Conservation (phyloP, 2,113 vertebrate genomes). For the Cisticola juncidis region DNA sequence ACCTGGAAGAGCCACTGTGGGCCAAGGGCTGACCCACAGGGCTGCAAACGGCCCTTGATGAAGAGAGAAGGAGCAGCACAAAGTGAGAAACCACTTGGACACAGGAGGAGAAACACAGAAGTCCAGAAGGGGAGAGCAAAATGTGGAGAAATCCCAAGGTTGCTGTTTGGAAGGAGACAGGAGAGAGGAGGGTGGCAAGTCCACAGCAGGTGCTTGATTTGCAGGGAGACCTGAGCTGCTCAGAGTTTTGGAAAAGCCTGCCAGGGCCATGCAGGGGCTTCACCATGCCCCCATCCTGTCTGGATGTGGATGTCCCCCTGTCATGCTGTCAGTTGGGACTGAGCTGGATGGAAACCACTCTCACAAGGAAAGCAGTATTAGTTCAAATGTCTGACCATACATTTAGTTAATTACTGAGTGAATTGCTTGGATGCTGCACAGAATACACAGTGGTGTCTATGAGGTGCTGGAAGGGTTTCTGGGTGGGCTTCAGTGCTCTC, state of each 20-base stretch:
- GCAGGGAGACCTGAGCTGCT: neutral
- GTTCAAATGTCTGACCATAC: neutral
- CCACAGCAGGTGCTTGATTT: neutral
- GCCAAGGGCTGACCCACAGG: neutral
- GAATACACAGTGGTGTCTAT: slow-evolving; percentile 42
- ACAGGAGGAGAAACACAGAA: neutral
- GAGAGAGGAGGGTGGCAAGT: neutral
- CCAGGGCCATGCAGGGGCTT: neutral
- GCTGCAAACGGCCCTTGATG: neutral
- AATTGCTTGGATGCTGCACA: slow-evolving; percentile 24
- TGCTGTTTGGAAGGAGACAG: neutral
- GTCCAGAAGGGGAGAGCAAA: neutral
- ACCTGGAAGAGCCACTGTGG: neutral
- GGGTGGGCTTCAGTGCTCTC: slow-evolving; percentile 11
- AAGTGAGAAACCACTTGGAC: neutral
- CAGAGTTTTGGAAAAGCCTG: neutral
- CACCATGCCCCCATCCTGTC: neutral
- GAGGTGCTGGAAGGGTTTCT: slow-evolving; percentile 47
- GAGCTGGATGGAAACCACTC: neutral
- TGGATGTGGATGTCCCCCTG: fast-evolving
- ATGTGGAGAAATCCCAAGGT: neutral
- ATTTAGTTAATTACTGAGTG: slow-evolving; percentile 52
- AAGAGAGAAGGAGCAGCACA: neutral
- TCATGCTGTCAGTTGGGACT: neutral
- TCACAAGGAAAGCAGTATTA: neutral